Percentiles rank a stretch among this genome's conserved stretches.
These are phyloP conservation scores for Falco naumanni DNA, from an alignment of 2,797 vertebrate genomes.

Conservation along the genomic window DNA sequence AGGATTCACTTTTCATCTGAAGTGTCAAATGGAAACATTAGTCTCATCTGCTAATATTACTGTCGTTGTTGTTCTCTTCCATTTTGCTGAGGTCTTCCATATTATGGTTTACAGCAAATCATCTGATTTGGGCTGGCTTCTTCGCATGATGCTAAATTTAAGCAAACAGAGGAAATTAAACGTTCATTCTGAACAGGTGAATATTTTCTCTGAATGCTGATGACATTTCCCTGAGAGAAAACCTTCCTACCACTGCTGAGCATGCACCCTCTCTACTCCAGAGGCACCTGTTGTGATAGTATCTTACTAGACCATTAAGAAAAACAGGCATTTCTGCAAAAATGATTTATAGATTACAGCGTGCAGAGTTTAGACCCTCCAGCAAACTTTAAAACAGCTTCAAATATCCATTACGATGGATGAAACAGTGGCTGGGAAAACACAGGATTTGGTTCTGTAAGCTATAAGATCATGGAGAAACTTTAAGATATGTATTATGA, in stretches of 20 bases:
- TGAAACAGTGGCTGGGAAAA: neutral
- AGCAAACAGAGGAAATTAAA: neutral
- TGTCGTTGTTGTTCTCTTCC: neutral
- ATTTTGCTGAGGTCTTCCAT: neutral
- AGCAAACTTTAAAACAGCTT: neutral
- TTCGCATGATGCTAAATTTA: neutral
- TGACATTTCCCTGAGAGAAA: conserved; percentile 19
- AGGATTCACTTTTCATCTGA: neutral
- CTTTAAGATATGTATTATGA: neutral
- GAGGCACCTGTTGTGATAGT: neutral
- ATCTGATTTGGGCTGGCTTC: neutral
- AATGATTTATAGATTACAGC: neutral
- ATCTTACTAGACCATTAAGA: neutral
- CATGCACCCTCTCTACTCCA: neutral
- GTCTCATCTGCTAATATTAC: neutral
- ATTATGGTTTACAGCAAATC: neutral
- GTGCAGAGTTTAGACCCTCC: neutral
- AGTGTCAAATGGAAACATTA: neutral
- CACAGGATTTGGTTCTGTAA: neutral
- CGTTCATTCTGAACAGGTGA: conserved; percentile 54
- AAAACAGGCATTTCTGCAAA: neutral
- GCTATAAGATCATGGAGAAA: neutral
- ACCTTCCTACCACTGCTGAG: neutral
- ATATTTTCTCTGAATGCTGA: conserved; percentile 35
- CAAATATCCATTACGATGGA: neutral